Percentiles rank a stretch among this genome's conserved stretches.
These are phyloP conservation scores for Volucella zonaria DNA, from an alignment of 2,888 invertebrate species.

Conservation along the genomic window DNA sequence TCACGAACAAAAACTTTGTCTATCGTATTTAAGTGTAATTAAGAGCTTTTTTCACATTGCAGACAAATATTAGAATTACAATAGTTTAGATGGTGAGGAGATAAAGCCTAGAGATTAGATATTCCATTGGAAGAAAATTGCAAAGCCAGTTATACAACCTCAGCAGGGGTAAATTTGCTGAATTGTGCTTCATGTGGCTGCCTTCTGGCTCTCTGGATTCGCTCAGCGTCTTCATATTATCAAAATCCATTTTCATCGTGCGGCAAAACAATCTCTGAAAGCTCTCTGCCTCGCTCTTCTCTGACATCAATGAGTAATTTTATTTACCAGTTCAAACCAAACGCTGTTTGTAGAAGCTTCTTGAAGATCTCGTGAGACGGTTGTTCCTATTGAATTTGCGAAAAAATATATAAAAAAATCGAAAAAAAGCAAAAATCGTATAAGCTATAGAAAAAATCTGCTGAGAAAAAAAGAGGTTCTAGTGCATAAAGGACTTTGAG, in stretches of 20 bases:
- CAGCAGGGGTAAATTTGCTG: slow-evolving; percentile 22
- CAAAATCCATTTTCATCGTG: background rate
- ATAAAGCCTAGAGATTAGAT: slow-evolving; percentile 25
- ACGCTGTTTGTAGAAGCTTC: slow-evolving; percentile 63
- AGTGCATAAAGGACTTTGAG: slow-evolving; percentile 10
- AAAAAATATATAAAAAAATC: slow-evolving; percentile 51
- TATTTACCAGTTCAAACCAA: slow-evolving; percentile 66
- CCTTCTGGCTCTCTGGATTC: slow-evolving; percentile 15
- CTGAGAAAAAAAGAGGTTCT: slow-evolving; percentile 4
- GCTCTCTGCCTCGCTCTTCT: slow-evolving; percentile 28
- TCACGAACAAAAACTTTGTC: background rate
- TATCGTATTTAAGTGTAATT: slow-evolving; percentile 24
- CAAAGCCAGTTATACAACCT: slow-evolving; percentile 56
- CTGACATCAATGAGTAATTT: slow-evolving; percentile 70
- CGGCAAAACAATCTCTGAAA: slow-evolving; percentile 55
- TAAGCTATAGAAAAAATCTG: slow-evolving; percentile 13
- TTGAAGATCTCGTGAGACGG: slow-evolving; percentile 33
- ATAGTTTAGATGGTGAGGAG: slow-evolving; percentile 31
- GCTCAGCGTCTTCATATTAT: slow-evolving; percentile 14
- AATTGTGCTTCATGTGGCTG: background rate
- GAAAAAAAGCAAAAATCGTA: background rate
- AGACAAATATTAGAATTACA: slow-evolving; percentile 51
- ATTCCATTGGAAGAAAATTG: slow-evolving; percentile 32
- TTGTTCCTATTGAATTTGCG: slow-evolving; percentile 32
- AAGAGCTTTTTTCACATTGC: slow-evolving; percentile 52